Base-by-base conservation (phyloP, 2,888 invertebrate genomes). In the Atrina japonica region DNA sequence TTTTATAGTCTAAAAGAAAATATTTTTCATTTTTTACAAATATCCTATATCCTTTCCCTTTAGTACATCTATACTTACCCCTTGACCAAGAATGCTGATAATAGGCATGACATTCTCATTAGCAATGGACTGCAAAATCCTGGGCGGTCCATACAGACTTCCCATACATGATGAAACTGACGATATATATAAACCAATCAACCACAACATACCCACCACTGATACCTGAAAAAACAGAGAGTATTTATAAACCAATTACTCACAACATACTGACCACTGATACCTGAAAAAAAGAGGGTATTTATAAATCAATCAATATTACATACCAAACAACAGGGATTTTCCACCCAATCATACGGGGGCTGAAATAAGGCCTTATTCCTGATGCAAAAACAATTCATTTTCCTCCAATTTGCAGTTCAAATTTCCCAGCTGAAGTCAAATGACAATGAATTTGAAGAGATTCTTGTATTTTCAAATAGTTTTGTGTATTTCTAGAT, bases 91-190 rank as follows among this genome's bases (percentile, higher is more conserved):
- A 64, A 94, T 92, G 81, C 94, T 95, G 81, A 98, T 94, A 81
- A 96, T 94, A 5, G 98, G 98, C 84, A 99, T 96, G 45, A 97
- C 97, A 91, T 95, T 97, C 90, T 98, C 98, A 88, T 96, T 95
- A 50, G 98, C 97, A 82, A 99, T 97, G 75, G 97, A 96, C 91
- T 98, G 98, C 35, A 98, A 92, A 1, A 98, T 97, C 80, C 98
- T 93, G 0, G 98, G 97, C 1, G 98, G 97, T 2, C 98, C 98
- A 88, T 98, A 98, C 94, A 98, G 95, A 43, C 97, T 96, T 14
- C 97, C 98, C 83, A 98, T 93, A 88, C 97, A 97, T 55, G 97
- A 96, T 50, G 97, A 97, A 93, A 98, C 96, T 21, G 97, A 97
- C 64, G 97, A 97, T 18, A 98, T 96, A 91, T 98, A 99, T 63